A percentile compares a stretch with the other conserved stretches of the same genome.
Conservation (phyloP, 2,797 vertebrate species). For the Acipenser ruthenus region DNA sequence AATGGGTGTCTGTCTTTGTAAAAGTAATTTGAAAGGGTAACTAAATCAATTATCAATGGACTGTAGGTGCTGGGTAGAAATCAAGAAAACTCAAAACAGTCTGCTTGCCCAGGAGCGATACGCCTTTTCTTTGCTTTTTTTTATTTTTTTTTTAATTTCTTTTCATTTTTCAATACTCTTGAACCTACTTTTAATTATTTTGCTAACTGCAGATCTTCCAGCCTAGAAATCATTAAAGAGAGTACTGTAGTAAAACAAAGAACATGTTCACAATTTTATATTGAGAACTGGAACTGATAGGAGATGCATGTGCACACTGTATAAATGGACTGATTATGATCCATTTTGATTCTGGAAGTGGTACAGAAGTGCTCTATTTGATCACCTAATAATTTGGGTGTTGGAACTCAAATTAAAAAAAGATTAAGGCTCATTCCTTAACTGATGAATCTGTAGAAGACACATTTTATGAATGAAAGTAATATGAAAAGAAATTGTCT, state of each 20-base stretch:
- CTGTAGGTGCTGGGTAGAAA: background rate
- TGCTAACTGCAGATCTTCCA: background rate
- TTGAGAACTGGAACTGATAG: background rate
- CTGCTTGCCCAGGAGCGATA: background rate
- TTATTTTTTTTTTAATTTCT: background rate
- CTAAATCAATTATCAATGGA: background rate
- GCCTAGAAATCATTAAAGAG: background rate
- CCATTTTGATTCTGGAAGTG: background rate
- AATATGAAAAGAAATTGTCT: background rate
- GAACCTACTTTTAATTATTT: background rate
- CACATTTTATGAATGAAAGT: conserved; percentile 5
- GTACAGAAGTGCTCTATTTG: background rate
- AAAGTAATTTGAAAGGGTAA: background rate
- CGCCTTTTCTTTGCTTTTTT: background rate
- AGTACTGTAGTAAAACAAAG: background rate
- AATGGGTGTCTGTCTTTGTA: background rate
- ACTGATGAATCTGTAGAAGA: background rate
- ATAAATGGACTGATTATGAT: background rate
- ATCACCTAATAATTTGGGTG: background rate
- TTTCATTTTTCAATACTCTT: background rate
- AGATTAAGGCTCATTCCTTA: background rate
- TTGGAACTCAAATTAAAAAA: background rate
- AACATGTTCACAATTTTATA: too few species aligned
- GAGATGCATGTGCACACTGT: background rate
- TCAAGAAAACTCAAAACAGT: background rate